Conservation (phyloP, 2,888 invertebrate genomes). For the Brenthis ino region DNA sequence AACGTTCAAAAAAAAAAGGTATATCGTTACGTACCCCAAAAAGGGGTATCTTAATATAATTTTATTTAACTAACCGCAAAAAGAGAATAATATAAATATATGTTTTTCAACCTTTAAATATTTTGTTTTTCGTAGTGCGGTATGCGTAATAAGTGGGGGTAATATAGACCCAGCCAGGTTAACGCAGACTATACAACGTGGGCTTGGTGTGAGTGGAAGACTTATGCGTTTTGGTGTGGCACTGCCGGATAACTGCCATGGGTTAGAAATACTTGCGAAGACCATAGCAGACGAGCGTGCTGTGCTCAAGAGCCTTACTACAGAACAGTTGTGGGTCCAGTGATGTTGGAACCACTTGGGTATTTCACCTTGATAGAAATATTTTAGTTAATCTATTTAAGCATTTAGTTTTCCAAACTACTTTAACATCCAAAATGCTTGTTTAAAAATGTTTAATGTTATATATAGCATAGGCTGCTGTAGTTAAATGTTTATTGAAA, state of each 20-base stretch:
- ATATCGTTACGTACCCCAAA: too few relatives aligned
- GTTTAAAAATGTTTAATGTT: too few relatives aligned
- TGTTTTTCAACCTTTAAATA: background rate
- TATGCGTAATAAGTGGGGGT: slow-evolving; percentile 89
- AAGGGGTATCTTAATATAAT: background rate
- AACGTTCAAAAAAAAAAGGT: too few relatives aligned
- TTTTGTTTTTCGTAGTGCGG: slow-evolving; percentile 80
- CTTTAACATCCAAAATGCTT: too few relatives aligned
- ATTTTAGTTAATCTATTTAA: too few relatives aligned
- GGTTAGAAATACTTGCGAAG: slow-evolving; percentile 85
- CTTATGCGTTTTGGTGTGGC: slow-evolving; percentile 86
- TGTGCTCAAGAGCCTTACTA: slow-evolving; percentile 68
- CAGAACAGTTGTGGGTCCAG: slow-evolving; percentile 76
- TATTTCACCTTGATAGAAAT: slow-evolving; percentile 41
- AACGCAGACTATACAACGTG: slow-evolving; percentile 89
- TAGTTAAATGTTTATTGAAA: too few relatives aligned
- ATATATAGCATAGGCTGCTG: too few relatives aligned
- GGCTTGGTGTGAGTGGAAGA: slow-evolving; percentile 88
- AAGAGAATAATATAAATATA: too few relatives aligned
- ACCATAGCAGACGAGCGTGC: slow-evolving; percentile 63
- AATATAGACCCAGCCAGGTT: slow-evolving; percentile 91
- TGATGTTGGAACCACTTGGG: slow-evolving; percentile 71
- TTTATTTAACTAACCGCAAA: background rate
- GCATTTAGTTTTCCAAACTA: too few relatives aligned
- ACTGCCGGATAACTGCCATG: slow-evolving; percentile 88